Evolutionary conservation across 2,113 vertebrate genomes (phyloP), one percentile per base, ranked within the genome.

Genomic region (Lophius piscatorius): DNA sequence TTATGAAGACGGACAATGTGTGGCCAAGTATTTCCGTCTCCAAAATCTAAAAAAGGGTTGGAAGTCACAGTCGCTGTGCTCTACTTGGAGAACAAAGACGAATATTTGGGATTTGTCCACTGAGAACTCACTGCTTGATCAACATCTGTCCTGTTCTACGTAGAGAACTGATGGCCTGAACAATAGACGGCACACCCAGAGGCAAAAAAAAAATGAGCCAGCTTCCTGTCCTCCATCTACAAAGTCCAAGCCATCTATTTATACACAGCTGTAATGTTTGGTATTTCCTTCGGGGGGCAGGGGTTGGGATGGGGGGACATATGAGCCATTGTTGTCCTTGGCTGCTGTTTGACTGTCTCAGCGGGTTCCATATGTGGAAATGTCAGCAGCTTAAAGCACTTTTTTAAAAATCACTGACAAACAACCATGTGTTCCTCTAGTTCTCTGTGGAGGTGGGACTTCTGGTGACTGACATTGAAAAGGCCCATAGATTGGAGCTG

Each of bases 251-350:
- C 65, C 31, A 78, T 81, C 91, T 91, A 92, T 91, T 90, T 89
- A 85, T 90, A 91, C 58, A 62, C 45, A 61, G 6, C 62, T 74
- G 85, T 88, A 89, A 91, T 84, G 89, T 89, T 84, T 82, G 90
- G 91, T 80, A 92, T 92, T 92, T 92, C 91, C 91, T 90, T 74
- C 42, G 41, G 61, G 52, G 74, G 29, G n/a, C n/a, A n/a, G 29
- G 29, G 29, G 29, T 31, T 6, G 26, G 26, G 26, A 8, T 4
- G 4, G 26, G 26, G 74, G 73, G 74, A 63, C 45, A 54, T 31
- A 20, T 21, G 56, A 75, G 70, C 83, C 69, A 91, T 92, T 92
- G 91, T 92, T 90, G 90, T 84, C 49, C 68, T 81, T 81, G 83
- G 87, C 82, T 62, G 80, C 63, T 13, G 51, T 77, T 80, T 63